Base-by-base conservation (phyloP, 2,113 vertebrate species). In the Hiodon tergisus region DNA sequence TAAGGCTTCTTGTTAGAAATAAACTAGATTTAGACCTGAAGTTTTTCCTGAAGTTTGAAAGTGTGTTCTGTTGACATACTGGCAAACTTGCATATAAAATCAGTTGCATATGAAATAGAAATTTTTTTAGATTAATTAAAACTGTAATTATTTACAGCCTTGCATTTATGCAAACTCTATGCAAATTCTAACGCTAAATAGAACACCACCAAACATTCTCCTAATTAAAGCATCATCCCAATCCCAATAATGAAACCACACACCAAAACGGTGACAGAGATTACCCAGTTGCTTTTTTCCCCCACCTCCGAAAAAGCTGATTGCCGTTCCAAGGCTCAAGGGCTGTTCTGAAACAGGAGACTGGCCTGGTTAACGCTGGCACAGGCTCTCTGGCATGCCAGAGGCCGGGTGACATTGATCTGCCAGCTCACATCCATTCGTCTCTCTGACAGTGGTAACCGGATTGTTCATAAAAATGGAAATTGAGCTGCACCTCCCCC, bases 391-490 rank as follows among this genome's bases (percentile, higher is more conserved):
- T 82, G 82, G 86, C 80, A 88, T 82, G 88, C 86, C 81, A 71
- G 79, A 83, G 81, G 86, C 79, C 82, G 72, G 67, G 67, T 87
- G 87, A 89, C 90, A 90, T 87, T 87, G 89, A 90, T 90, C 88
- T 80, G 59, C 69, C 77, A 69, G 81, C 81, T 87, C 82, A 81
- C 80, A 79, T 86, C 86, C 86, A 89, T 88, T 82, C 79, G 80
- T 89, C 88, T 89, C 80, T 77, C 81, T 83, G 85, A 87, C 85
- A 87, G 83, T 86, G 83, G 84, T 80, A 88, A 89, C 85, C 71
- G 80, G 86, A 88, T 86, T 89, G 86, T 89, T 90, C 84, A 91
- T 90, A 90, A 90, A 90, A 90, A 91, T 90, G 88, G 88, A 92
- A 90, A 91, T 90, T 77, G 84, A 88, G 86, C 84, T 71, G 54